These are phyloP conservation scores for Gymnocheta viridis DNA, from an alignment of 2,888 invertebrate genomes.

Conservation along the genomic window DNA sequence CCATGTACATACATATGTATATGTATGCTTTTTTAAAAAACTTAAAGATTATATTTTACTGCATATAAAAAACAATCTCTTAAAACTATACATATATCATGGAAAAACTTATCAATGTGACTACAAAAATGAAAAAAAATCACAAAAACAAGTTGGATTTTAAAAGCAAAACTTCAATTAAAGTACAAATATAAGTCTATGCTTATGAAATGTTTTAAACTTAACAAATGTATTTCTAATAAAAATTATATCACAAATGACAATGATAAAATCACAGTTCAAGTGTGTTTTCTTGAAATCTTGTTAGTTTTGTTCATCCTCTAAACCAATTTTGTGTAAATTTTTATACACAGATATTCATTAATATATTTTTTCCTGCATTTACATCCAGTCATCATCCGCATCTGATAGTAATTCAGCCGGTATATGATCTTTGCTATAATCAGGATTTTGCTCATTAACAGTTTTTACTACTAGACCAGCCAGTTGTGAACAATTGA, in stretches of 20 bases:
- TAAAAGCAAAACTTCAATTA: neutral
- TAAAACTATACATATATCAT: neutral
- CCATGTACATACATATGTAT: no score
- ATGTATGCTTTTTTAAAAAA: no score
- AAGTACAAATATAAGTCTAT: neutral
- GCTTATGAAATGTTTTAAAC: neutral
- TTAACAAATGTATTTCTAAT: conserved; percentile 1
- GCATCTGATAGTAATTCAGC: conserved; percentile 63
- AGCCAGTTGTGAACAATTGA: conserved; percentile 46
- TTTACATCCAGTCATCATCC: conserved; percentile 68
- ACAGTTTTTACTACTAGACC: conserved; percentile 16
- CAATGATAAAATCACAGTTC: conserved; percentile 14
- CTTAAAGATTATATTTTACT: neutral
- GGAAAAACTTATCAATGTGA: neutral
- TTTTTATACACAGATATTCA: neutral
- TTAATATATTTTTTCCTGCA: neutral
- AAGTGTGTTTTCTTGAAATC: neutral
- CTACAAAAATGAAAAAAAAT: neutral
- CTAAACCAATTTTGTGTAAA: conserved; percentile 11
- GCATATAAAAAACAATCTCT: neutral
- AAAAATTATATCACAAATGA: neutral
- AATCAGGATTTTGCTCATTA: conserved; percentile 42
- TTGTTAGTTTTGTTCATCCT: neutral
- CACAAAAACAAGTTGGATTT: neutral
- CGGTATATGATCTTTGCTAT: conserved; percentile 54